Evolutionary conservation across 2,797 vertebrate genomes (phyloP).

Genomic region (Parotocinclus haroldoi): DNA sequence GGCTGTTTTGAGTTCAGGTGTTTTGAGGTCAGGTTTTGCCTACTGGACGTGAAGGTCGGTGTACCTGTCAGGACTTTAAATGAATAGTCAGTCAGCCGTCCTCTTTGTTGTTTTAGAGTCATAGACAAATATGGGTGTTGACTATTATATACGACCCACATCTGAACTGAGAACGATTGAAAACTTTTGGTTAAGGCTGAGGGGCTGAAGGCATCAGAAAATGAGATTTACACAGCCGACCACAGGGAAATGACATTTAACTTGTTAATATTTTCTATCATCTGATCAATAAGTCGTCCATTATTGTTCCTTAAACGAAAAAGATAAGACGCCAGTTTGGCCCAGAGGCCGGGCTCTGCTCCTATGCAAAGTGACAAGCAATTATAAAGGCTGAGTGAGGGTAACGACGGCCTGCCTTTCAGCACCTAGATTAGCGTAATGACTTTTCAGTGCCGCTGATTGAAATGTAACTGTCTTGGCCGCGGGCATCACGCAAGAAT

Average conservation of each 20-base stretch:
- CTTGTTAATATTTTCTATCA: constrained; percentile 77
- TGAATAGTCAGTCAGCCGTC: too few species aligned
- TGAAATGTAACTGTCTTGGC: constrained; percentile 83
- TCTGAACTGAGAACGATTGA: constrained; percentile 15
- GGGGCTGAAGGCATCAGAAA: constrained; percentile 43
- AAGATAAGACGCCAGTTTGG: constrained; percentile 86
- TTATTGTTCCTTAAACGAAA: constrained; percentile 81
- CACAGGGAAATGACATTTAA: constrained; percentile 75
- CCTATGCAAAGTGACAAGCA: constrained; percentile 87
- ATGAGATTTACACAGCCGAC: constrained; percentile 39
- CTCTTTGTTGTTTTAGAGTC: background rate
- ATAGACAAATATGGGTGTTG: background rate
- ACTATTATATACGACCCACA: background rate
- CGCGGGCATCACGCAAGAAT: constrained; percentile 65
- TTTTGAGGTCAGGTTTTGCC: too few species aligned
- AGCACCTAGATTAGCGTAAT: constrained; percentile 79
- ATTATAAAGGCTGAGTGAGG: constrained; percentile 77
- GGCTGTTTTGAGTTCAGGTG: too few species aligned
- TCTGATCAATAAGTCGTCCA: constrained; percentile 91
- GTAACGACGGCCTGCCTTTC: constrained; percentile 45
- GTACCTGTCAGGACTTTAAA: too few species aligned
- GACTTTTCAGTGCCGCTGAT: constrained; percentile 86
- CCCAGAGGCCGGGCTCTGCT: constrained; percentile 78
- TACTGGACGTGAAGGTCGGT: too few species aligned
- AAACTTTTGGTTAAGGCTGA: constrained; percentile 19